Conservation (phyloP, 2,797 vertebrate species). For the Cuniculus paca region DNA sequence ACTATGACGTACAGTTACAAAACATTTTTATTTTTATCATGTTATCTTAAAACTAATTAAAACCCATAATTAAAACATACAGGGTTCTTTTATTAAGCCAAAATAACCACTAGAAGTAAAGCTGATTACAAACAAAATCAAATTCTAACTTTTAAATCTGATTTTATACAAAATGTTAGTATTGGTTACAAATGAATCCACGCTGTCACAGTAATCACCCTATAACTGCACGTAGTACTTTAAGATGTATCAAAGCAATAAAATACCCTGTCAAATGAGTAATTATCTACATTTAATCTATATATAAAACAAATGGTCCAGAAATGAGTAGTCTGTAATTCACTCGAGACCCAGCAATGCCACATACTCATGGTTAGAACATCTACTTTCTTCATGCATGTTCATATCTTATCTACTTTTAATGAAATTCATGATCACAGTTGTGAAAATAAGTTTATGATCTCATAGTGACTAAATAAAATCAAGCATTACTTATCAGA, state of each 20-base stretch:
- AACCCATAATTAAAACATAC: constrained; percentile 8
- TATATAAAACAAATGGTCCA: constrained; percentile 76
- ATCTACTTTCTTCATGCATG: constrained; percentile 73
- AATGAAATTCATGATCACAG: constrained; percentile 58
- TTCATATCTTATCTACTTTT: constrained; percentile 65
- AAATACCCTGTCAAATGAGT: constrained; percentile 66
- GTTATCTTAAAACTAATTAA: constrained; percentile 50
- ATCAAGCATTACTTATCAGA: constrained; percentile 5
- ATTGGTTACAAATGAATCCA: constrained; percentile 68
- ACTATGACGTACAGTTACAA: background rate
- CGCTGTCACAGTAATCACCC: constrained; percentile 58
- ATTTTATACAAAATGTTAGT: constrained; percentile 54
- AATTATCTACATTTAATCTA: constrained; percentile 66
- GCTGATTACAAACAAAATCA: constrained; percentile 68
- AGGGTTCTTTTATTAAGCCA: constrained; percentile 40
- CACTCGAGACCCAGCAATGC: constrained; percentile 57
- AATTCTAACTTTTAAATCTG: constrained; percentile 65
- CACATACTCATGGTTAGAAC: constrained; percentile 60
- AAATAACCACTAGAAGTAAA: constrained; percentile 55
- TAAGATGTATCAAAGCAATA: constrained; percentile 78
- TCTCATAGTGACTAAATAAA: constrained; percentile 45
- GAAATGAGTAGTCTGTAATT: constrained; percentile 75
- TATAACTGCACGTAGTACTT: constrained; percentile 17
- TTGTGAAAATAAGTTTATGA: constrained; percentile 63
- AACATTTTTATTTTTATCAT: constrained; percentile 53